Evolutionary conservation across 2,113 vertebrate genomes (phyloP).

Genomic region (Rhinoderma darwinii): DNA sequence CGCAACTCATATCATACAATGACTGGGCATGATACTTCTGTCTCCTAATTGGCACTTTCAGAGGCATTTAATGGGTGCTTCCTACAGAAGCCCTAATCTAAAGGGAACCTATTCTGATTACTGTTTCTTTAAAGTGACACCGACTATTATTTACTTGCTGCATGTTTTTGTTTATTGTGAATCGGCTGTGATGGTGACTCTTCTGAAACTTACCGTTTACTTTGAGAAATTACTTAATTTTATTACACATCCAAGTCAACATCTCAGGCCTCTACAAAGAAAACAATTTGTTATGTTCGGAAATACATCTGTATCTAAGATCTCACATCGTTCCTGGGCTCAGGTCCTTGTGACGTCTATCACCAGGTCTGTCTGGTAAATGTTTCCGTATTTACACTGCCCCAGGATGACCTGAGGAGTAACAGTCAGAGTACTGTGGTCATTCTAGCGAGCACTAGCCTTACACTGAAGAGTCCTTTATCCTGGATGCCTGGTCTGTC

Average conservation of each 20-base stretch:
- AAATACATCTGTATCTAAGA: background rate
- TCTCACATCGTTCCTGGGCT: background rate
- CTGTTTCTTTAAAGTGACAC: too few species aligned
- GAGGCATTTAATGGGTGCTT: too few species aligned
- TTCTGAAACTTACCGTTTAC: background rate
- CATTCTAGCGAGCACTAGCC: background rate
- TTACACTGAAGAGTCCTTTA: background rate
- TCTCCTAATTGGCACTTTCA: too few species aligned
- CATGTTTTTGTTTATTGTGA: background rate
- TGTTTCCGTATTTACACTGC: slow-evolving; percentile 11
- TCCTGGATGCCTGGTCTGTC: background rate
- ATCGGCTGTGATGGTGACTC: background rate
- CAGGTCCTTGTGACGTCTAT: background rate
- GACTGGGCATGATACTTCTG: too few species aligned
- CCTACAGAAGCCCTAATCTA: too few species aligned
- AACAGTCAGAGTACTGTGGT: background rate
- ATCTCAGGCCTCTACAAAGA: background rate
- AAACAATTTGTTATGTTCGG: background rate
- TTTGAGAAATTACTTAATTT: background rate
- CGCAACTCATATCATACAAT: too few species aligned
- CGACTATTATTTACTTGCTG: too few species aligned
- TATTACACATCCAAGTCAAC: too few species aligned
- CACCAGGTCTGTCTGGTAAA: background rate
- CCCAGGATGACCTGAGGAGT: background rate
- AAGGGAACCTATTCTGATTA: too few species aligned